Evolutionary conservation across 2,113 vertebrate species (phyloP), one percentile per base, ranked within the genome.

Genomic region (Dicentrarchus labrax): DNA sequence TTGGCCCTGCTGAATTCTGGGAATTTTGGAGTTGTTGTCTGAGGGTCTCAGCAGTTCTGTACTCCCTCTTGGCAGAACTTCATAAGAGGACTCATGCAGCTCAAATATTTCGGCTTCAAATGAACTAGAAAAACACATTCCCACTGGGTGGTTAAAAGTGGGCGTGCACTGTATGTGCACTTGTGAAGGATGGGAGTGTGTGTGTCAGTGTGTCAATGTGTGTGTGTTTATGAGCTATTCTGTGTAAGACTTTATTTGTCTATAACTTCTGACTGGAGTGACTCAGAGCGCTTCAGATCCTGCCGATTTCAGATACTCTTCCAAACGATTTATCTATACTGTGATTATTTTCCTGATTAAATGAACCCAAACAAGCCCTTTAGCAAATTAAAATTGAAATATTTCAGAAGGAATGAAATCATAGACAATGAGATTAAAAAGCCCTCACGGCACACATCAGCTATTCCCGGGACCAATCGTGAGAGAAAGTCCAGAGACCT

Each of bases 81-180:
- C 94, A 91, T 83, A 92, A 92, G 91, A 91, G 87, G 93, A 94
- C 91, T 95, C 94, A 93, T 81, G 75, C 87, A 93, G 93, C 95
- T 94, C 92, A 94, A 88, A 89, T 94, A 95, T 95, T 95, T 94
- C 91, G 79, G 90, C 91, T 92, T 95, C 95, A 94, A 95, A 93
- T 94, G 92, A 95, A 91, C 92, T 94, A 94, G 84, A 90, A 94
- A 95, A 95, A 96, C 95, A 96, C 87, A 79, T 88, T 91, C 93
- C 91, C 92, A 84, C 92, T 94, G 94, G 84, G 93, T 86, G 88
- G 91, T 87, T 93, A 83, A 88, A 93, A 87, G 93, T 91, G 86
- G 90, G 92, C 72, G 85, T 90, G 90, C 66, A 61, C 73, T 66
- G 24, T 39, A 11, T 72, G 88, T 88, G 86, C 69, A 80, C 80